These are phyloP conservation scores for Megalops atlanticus DNA, from an alignment of 2,113 vertebrate genomes.

Conservation along the genomic window DNA sequence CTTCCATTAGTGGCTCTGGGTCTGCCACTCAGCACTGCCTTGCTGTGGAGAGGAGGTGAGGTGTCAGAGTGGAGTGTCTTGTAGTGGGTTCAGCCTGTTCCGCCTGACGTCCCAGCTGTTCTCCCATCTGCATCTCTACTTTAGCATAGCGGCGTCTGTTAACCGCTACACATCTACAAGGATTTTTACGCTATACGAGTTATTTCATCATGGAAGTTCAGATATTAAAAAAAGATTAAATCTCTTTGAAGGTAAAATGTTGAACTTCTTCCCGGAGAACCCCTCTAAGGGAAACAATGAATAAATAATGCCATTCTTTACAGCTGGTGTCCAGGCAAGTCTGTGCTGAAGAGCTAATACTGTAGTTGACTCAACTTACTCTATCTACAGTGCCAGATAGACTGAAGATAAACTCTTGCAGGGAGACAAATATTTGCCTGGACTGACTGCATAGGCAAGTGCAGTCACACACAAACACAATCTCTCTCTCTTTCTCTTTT, in stretches of 20 bases:
- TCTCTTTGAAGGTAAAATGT: slow-evolving; percentile 42
- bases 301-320: neutral
- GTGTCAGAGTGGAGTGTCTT: neutral
- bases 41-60: neutral
- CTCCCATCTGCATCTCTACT: neutral
- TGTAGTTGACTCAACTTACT: neutral
- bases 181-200: slow-evolving; percentile 62
- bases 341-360: neutral
- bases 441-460: neutral
- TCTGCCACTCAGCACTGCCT: too few species aligned
- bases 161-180: slow-evolving; percentile 44
- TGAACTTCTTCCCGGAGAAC: slow-evolving; percentile 27
- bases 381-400: neutral
- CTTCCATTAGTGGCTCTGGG: slow-evolving; percentile 55
- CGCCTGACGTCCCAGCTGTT: neutral
- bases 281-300: neutral
- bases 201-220: slow-evolving; percentile 64
- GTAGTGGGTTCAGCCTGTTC: neutral
- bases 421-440: neutral
- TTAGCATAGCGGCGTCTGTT: neutral
- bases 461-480: neutral
- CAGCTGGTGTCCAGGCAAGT: neutral
- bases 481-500: neutral
- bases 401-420: neutral
- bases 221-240: slow-evolving; percentile 63